Conservation (phyloP, 1,140 invertebrate species). For the Gryon sp. region DNA sequence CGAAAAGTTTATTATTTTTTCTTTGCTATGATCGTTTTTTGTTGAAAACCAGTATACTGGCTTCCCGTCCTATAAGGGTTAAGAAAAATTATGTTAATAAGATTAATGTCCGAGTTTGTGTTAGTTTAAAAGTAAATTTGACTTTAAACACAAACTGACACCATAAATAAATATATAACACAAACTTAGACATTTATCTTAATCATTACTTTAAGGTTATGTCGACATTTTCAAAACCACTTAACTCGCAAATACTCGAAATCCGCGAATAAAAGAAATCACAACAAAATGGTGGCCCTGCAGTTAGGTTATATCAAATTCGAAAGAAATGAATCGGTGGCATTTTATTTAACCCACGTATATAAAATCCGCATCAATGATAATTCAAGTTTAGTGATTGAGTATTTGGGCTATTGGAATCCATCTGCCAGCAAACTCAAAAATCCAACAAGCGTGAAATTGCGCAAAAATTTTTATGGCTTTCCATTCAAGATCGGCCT, state of each 20-base stretch:
- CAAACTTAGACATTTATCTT: no score
- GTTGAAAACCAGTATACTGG: no score
- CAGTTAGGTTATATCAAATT: constrained; percentile 43
- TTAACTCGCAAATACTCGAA: no score
- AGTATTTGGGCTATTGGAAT: constrained; percentile 73
- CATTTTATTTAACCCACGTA: constrained; percentile 69
- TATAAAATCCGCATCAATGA: constrained; percentile 74
- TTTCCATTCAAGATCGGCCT: constrained; percentile 74
- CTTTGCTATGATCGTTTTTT: no score
- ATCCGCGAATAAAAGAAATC: no score
- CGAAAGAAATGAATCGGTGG: constrained; percentile 39
- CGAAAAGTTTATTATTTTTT: no score
- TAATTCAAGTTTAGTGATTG: constrained; percentile 71
- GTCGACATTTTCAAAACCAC: constrained; percentile 7
- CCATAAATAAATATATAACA: no score
- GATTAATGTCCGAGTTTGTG: no score
- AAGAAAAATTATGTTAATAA: no score
- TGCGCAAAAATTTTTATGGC: constrained; percentile 72
- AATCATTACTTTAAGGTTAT: constrained; percentile 41
- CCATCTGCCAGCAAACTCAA: constrained; percentile 63
- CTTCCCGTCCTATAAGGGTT: no score
- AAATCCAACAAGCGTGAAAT: constrained; percentile 65
- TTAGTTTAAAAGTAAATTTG: no score
- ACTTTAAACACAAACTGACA: no score
- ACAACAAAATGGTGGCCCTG: constrained; percentile 15